A percentile compares a stretch with the other conserved stretches of the same genome.
Evolutionary conservation across 1,140 invertebrate species (phyloP).

Genomic region (Halictus rubicundus): DNA sequence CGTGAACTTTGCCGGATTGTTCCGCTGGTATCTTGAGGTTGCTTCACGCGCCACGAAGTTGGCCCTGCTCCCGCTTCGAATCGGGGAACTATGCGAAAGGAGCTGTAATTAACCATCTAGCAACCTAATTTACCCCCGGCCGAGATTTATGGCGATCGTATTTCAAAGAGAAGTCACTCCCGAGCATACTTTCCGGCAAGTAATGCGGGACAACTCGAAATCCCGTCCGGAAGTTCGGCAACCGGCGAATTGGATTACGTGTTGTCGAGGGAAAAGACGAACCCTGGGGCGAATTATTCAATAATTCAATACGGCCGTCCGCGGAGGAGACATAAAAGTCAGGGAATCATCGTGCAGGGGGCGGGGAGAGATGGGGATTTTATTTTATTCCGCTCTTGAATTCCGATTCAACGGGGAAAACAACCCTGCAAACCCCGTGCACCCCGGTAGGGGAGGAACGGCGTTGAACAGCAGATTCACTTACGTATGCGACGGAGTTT

Average conservation of each 20-base stretch:
- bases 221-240: background rate
- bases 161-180: background rate
- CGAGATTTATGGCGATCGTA: background rate
- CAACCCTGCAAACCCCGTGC: no score
- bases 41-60: conserved; percentile 2
- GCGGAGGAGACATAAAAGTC: no score
- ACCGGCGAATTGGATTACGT: background rate
- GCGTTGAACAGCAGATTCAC: background rate
- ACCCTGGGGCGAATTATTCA: background rate
- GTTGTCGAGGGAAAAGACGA: background rate
- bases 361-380: no score
- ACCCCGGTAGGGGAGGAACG: no score
- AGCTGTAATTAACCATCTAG: conserved; percentile 6
- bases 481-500: background rate
- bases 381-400: background rate
- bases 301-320: background rate
- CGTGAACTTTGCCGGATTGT: background rate
- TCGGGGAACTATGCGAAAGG: conserved; percentile 5
- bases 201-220: conserved; percentile 1
- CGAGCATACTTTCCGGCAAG: background rate
- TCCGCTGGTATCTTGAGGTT: background rate
- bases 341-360: background rate
- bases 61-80: background rate
- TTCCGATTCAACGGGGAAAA: no score
- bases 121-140: conserved; percentile 2